Base-by-base conservation (phyloP, 2,113 vertebrate species). In the Lampris megalopsis region DNA sequence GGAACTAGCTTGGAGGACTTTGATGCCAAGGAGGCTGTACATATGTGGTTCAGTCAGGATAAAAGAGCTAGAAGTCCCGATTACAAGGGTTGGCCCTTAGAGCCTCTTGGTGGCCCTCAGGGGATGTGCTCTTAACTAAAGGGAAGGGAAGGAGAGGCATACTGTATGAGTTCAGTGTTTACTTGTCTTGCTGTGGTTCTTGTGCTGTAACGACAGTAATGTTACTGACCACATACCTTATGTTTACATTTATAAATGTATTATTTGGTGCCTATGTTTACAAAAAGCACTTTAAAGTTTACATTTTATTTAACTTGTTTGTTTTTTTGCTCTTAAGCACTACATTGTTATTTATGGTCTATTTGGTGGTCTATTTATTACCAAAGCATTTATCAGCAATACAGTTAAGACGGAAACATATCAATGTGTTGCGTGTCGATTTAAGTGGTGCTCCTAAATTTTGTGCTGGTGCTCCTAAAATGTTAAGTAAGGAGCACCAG, bases 11-110 rank as follows among this genome's bases (percentile, higher is more conserved):
- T 68, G 52, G 50, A 56, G 40, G 52, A 68, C 37, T 68, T 53
- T 68, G 66, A 68, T 68, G 66, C 66, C 50, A 68, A n/a, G 11
- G 38, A 56, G 66, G 8, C 38, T 68, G 64, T 66, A 11, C 36
- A 38, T 8, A 8, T 52, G 48, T 66, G 64, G 48, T 66, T 66
- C 47, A 52, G 35, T 50, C 64, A 66, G 48, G 64, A 8, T 10
- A 52, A 66, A 52, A 66, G 64, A 35, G 11, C 48, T 1, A 65
- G 47, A 6, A 52, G 48, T 47, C 64, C 24, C 48, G 4, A 66
- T 35, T 52, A 52, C 48, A 66, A 52, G 48, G 3, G 48, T 35
- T 66, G 64, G 48, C 47, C 64, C 3, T 49, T n/a, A 65, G 43
- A 53, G 50, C 9, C 3, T 53, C 3, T n/a, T 11, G 0, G 3